Conservation (phyloP, 2,113 vertebrate genomes). For the Atractosteus spatula region DNA sequence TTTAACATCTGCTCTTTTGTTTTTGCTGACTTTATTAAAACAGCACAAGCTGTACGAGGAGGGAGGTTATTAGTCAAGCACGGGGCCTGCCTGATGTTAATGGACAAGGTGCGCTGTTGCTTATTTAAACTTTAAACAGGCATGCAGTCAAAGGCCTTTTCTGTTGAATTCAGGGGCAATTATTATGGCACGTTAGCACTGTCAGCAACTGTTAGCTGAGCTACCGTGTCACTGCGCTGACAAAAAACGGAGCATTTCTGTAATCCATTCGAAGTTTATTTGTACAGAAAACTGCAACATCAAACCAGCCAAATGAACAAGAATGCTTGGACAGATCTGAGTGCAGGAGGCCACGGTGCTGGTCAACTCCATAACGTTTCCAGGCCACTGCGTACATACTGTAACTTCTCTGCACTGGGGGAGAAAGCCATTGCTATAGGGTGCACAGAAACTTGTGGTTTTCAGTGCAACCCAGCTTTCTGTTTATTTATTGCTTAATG, state of each 20-base stretch:
- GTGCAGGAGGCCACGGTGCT: neutral
- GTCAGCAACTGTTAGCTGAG: neutral
- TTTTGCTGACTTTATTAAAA: conserved; percentile 17
- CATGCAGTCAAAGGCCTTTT: neutral
- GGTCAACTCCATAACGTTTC: no score
- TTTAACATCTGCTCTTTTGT: conserved; percentile 16
- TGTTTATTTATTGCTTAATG: no score
- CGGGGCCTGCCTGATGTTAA: neutral
- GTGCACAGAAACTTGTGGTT: no score
- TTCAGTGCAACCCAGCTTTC: no score
- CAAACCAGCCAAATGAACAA: neutral
- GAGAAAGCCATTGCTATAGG: no score
- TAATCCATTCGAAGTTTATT: conserved; percentile 13
- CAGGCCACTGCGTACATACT: no score
- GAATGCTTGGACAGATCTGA: neutral
- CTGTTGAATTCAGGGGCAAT: neutral
- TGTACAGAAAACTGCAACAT: neutral
- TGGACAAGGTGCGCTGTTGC: neutral
- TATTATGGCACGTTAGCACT: neutral
- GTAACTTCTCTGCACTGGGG: no score
- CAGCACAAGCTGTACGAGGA: neutral
- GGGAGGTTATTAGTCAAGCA: neutral
- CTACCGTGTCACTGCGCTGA: neutral
- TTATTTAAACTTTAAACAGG: neutral
- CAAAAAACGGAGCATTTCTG: neutral